Evolutionary conservation across 2,888 invertebrate genomes (phyloP), one percentile per base, ranked within the genome.

Genomic region (Adelphocoris suturalis): DNA sequence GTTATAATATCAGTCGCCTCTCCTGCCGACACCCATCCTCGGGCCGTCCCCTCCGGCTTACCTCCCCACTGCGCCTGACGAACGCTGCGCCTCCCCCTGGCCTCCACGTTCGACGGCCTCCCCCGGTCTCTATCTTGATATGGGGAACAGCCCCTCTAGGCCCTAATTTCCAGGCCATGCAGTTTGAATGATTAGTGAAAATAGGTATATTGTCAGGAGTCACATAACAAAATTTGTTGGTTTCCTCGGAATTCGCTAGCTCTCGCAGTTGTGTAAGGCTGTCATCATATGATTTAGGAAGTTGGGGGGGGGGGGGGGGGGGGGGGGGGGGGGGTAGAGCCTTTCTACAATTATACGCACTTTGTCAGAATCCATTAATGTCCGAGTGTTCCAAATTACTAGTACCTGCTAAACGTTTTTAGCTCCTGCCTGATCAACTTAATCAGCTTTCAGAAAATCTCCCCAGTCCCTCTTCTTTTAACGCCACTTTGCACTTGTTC

Each of bases 351-450:
- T 68, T 68, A 68, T 68, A 68, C 23, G 68, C 61, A 19, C 61
- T 61, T 61, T 61, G 61, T 23, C 68, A 13, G 23, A 68, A 1
- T 52, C 52, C 52, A 3, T 52, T 11, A 52, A 52, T 52, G 52
- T 68, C 27, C 23, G 68, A 0, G 23, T 23, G 23, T 23, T 68
- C 68, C 68, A 68, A 68, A 68, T 68, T 68, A 68, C 68, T 68
- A 68, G 68, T 68, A 68, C n/a, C n/a, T n/a, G n/a, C 23, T 68
- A 23, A 68, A 68, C 68, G 23, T 23, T 68, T 68, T 68, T 68
- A 68, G 68, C 23, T 68, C 68, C 68, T 68, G 68, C 68, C 68
- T 68, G 23, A 68, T 68, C 68, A 68, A 68, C 23, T 61, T 61
- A 68, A 23, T 68, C 68, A 23, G 68, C 68, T 68, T 68, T 23